These are phyloP conservation scores for Lampropteryx suffumata DNA, from an alignment of 2,888 invertebrate genomes.

Conservation along the genomic window DNA sequence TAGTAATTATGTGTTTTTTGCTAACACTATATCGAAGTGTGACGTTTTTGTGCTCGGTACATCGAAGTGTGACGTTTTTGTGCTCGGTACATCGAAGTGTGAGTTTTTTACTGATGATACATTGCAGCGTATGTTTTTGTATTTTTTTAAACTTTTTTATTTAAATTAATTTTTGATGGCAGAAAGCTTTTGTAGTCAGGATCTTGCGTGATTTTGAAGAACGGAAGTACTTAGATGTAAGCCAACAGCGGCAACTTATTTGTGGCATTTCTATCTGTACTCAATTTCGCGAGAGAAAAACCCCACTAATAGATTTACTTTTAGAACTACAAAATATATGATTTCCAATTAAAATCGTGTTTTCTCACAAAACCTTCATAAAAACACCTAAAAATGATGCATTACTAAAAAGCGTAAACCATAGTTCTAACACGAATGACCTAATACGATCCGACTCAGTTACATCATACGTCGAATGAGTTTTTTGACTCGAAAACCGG, in stretches of 20 bases:
- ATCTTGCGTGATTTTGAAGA: too few relatives aligned
- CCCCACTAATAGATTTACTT: too few relatives aligned
- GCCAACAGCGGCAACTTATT: too few relatives aligned
- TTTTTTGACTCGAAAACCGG: slow-evolving; percentile 15
- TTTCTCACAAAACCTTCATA: background rate
- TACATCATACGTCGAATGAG: slow-evolving; percentile 11
- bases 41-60: slow-evolving; percentile 17
- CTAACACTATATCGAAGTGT: slow-evolving; percentile 1
- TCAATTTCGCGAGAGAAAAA: too few relatives aligned
- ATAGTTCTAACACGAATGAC: slow-evolving; percentile 5
- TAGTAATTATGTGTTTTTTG: slow-evolving; percentile 20
- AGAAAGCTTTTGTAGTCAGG: too few relatives aligned
- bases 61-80: slow-evolving; percentile 8
- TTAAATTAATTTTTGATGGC: too few relatives aligned
- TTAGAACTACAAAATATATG: too few relatives aligned
- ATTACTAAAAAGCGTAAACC: background rate
- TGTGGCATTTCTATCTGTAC: too few relatives aligned
- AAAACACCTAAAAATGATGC: background rate
- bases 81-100: slow-evolving; percentile 2
- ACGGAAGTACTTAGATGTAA: too few relatives aligned
- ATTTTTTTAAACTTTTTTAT: too few relatives aligned
- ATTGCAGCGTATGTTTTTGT: too few relatives aligned
- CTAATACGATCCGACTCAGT: slow-evolving; percentile 10
- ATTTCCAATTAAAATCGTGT: background rate
- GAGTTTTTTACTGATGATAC: slow-evolving; percentile 17